Evolutionary conservation across 2,888 invertebrate species (phyloP).

Genomic region (Mimas tiliae): DNA sequence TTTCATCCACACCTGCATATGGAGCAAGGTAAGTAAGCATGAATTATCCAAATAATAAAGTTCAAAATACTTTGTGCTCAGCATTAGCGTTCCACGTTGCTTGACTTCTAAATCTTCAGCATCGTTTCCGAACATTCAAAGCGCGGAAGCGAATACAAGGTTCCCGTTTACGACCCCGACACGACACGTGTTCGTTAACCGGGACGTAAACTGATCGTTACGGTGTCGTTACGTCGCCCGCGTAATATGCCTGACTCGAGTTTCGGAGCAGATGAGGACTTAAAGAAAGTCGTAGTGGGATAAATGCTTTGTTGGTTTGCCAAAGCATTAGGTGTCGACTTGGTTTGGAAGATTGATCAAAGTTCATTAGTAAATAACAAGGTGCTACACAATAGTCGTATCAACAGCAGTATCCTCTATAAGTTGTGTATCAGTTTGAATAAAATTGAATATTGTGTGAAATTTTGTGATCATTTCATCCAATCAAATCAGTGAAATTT

Average conservation of each 20-base stretch:
- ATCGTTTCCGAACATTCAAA: neutral
- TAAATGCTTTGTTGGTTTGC: neutral
- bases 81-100: neutral
- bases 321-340: neutral
- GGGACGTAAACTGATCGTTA: slow-evolving; percentile 56
- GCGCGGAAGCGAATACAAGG: slow-evolving; percentile 35
- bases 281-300: neutral
- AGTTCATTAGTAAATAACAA: no score
- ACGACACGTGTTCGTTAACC: slow-evolving; percentile 56
- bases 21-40: neutral
- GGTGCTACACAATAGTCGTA: no score
- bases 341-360: neutral
- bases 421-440: no score
- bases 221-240: slow-evolving; percentile 44
- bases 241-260: slow-evolving; percentile 18
- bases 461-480: no score
- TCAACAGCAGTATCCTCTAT: no score
- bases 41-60: neutral
- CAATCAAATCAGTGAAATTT: no score
- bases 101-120: slow-evolving; percentile 1
- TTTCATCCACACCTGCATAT: no score
- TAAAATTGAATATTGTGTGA: no score
- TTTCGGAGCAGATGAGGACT: neutral
- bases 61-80: no score
- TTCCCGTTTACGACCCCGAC: slow-evolving; percentile 50